phyloP scores from a whole-genome alignment of 2,888 invertebrate species.

The Hermodice carunculata region DNA sequence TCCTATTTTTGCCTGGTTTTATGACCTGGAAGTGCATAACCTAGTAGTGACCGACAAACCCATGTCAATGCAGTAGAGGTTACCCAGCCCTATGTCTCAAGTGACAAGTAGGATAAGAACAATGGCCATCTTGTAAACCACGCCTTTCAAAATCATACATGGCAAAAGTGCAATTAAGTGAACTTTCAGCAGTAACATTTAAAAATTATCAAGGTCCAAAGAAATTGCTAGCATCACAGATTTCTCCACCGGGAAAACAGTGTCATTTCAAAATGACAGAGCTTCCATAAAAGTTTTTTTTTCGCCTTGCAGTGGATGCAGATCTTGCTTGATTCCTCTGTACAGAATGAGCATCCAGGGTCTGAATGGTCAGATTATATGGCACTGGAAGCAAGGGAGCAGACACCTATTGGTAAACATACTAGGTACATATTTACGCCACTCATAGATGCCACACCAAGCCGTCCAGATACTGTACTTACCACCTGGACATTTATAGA shows the following conservation, averaged over 20 bases:
- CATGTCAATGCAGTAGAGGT: too few relatives aligned
- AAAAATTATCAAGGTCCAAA: slow-evolving; percentile 2
- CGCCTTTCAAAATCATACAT: background rate
- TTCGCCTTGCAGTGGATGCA: background rate
- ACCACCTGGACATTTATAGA: background rate
- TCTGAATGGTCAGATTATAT: too few relatives aligned
- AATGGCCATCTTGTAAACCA: background rate
- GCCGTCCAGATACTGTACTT: slow-evolving; percentile 20
- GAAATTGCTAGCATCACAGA: background rate
- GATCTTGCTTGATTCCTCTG: too few relatives aligned
- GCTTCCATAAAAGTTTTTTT: background rate
- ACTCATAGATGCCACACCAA: slow-evolving; percentile 20
- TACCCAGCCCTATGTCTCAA: too few relatives aligned
- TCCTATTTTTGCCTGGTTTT: too few relatives aligned
- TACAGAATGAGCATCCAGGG: background rate
- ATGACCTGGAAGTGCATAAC: too few relatives aligned
- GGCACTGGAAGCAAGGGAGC: too few relatives aligned
- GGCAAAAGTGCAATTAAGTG: too few relatives aligned
- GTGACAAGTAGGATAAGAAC: background rate
- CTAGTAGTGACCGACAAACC: too few relatives aligned
- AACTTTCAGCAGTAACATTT: background rate
- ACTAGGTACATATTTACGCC: slow-evolving; percentile 14
- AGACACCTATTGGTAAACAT: background rate
- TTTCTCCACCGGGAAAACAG: background rate
- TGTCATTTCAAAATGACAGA: background rate